Conservation (phyloP, 2,888 invertebrate genomes). For the Podotricha telesiphe region DNA sequence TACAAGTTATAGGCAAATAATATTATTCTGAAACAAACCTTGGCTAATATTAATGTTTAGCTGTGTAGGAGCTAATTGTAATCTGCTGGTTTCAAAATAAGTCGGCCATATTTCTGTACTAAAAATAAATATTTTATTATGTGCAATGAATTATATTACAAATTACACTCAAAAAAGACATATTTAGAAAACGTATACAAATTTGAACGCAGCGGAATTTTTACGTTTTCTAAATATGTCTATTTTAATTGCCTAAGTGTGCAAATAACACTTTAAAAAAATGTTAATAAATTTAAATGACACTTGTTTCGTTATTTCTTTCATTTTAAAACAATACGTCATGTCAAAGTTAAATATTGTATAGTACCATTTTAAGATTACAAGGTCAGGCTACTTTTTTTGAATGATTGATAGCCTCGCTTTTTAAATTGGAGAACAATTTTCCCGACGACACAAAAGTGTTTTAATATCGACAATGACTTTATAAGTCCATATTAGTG, state of each 20-base stretch:
- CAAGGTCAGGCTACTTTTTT: constrained; percentile 19
- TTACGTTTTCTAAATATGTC: too few species aligned
- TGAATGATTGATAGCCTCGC: constrained; percentile 23
- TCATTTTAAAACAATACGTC: constrained; percentile 23
- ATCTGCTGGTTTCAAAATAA: constrained; percentile 51
- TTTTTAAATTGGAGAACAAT: constrained; percentile 29
- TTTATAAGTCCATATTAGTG: constrained; percentile 48
- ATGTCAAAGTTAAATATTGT: constrained; percentile 27
- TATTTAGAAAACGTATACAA: too few species aligned
- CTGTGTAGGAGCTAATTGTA: constrained; percentile 63
- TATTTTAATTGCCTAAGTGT: too few species aligned
- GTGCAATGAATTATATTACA: neutral
- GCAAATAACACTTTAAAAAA: too few species aligned
- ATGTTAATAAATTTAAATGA: too few species aligned
- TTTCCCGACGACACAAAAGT: constrained; percentile 35
- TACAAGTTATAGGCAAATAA: constrained; percentile 42
- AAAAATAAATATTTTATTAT: constrained; percentile 6
- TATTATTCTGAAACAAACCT: constrained; percentile 61
- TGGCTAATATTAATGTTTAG: constrained; percentile 68
- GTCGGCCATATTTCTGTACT: neutral
- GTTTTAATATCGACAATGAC: constrained; percentile 44
- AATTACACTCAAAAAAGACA: too few species aligned
- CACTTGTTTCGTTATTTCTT: too few species aligned
- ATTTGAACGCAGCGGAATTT: too few species aligned
- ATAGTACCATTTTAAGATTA: constrained; percentile 23